Evolutionary conservation across 1,140 invertebrate genomes (phyloP).

Genomic region (Notospermus geniculatus): DNA sequence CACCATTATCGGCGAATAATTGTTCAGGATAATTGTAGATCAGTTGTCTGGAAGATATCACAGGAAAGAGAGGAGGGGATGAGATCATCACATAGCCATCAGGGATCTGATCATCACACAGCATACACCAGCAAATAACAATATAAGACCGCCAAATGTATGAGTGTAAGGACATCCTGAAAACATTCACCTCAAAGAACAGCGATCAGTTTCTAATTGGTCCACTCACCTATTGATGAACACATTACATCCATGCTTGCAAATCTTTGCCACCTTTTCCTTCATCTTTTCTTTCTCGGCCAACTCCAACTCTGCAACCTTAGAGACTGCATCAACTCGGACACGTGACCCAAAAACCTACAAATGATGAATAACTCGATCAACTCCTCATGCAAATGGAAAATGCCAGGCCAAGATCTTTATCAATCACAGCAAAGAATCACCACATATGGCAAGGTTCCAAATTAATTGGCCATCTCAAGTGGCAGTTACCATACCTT

Average conservation of each 20-base stretch:
- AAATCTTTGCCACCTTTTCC: slow-evolving; percentile 96
- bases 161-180: too few relatives aligned
- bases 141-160: too few relatives aligned
- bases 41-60: slow-evolving; percentile 84
- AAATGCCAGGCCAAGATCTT: background rate
- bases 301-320: slow-evolving; percentile 95
- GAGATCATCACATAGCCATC: too few relatives aligned
- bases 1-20: slow-evolving; percentile 94
- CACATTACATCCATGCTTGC: slow-evolving; percentile 94
- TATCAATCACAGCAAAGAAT: too few relatives aligned
- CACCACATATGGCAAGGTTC: background rate
- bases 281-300: slow-evolving; percentile 99
- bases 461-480: slow-evolving; percentile 2
- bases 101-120: too few relatives aligned
- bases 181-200: too few relatives aligned
- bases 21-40: slow-evolving; percentile 99
- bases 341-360: slow-evolving; percentile 94
- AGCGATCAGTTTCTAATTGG: too few relatives aligned
- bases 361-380: slow-evolving; percentile 8
- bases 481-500: slow-evolving; percentile 65
- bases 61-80: too few relatives aligned
- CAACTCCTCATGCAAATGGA: background rate
- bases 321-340: slow-evolving; percentile 95
- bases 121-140: too few relatives aligned
- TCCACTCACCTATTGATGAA: slow-evolving; percentile 86